Conservation (phyloP, 2,797 vertebrate species). For the Xiphophorus birchmanni region DNA sequence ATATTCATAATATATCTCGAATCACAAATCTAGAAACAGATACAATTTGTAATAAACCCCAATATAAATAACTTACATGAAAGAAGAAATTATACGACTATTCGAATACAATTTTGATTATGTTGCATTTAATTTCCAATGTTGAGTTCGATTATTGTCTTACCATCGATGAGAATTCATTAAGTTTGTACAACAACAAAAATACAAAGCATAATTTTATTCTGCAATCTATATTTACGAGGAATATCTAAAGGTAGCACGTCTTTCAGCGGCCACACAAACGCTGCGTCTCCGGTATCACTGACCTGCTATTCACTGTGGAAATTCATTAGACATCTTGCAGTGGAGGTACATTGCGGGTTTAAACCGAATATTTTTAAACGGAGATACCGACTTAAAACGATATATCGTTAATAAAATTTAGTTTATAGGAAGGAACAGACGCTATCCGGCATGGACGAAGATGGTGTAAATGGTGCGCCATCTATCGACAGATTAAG, state of each 20-base stretch:
- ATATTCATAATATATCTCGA: neutral
- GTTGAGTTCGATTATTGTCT: neutral
- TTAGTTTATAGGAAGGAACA: neutral
- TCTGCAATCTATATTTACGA: conserved; percentile 9
- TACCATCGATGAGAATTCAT: neutral
- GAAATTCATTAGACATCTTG: conserved; percentile 1
- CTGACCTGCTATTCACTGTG: conserved; percentile 23
- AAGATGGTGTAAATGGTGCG: conserved; percentile 31
- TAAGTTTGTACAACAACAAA: neutral
- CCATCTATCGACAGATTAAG: conserved; percentile 54
- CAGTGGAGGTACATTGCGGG: neutral
- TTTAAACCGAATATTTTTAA: neutral
- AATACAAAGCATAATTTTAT: too few species aligned
- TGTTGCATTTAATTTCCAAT: neutral
- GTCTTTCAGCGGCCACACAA: conserved; percentile 41
- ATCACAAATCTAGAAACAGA: neutral
- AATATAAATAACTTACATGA: neutral
- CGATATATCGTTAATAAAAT: neutral
- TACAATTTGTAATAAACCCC: neutral
- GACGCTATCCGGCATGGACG: neutral
- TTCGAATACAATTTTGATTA: neutral
- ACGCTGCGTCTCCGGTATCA: neutral
- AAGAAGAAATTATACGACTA: neutral
- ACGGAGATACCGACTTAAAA: neutral
- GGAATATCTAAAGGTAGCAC: conserved; percentile 41